These are phyloP conservation scores for Tortricodes alternella DNA, from an alignment of 2,888 invertebrate species.

Conservation along the genomic window DNA sequence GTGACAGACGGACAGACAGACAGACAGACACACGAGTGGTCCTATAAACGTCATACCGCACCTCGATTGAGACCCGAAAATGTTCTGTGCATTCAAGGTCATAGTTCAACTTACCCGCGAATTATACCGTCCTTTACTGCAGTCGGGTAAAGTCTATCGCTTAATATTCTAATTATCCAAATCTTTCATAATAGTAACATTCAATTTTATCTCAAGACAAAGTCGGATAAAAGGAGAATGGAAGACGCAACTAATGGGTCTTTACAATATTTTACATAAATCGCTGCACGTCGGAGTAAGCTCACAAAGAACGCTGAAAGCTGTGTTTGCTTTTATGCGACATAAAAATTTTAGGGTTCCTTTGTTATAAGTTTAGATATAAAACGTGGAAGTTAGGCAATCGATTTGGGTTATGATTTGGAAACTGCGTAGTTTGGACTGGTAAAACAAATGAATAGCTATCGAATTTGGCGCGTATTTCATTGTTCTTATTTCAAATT, in stretches of 20 bases:
- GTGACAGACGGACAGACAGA: too few relatives aligned
- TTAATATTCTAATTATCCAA: too few relatives aligned
- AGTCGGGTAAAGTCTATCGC: too few relatives aligned
- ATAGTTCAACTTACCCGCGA: too few relatives aligned
- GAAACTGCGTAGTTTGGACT: conserved; percentile 4
- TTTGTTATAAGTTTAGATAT: conserved; percentile 7
- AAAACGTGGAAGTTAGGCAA: conserved; percentile 15
- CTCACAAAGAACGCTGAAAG: conserved; percentile 19
- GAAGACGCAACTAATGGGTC: conserved; percentile 19
- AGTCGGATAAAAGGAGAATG: neutral
- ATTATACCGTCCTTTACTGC: too few relatives aligned
- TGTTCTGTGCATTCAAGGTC: too few relatives aligned
- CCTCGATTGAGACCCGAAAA: too few relatives aligned
- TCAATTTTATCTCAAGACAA: conserved; percentile 3
- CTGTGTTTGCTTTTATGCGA: conserved; percentile 27
- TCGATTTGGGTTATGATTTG: conserved; percentile 13
- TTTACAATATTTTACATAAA: conserved; percentile 28
- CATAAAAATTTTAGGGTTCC: conserved; percentile 24
- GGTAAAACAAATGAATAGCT: neutral
- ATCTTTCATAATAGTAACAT: neutral
- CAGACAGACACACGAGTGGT: too few relatives aligned
- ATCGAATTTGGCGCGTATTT: neutral
- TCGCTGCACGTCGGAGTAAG: conserved; percentile 12
- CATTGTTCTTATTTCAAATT: neutral
- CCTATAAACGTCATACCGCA: too few relatives aligned